Conservation (phyloP, 2,797 vertebrate species). For the Aulostomus chinensis region DNA sequence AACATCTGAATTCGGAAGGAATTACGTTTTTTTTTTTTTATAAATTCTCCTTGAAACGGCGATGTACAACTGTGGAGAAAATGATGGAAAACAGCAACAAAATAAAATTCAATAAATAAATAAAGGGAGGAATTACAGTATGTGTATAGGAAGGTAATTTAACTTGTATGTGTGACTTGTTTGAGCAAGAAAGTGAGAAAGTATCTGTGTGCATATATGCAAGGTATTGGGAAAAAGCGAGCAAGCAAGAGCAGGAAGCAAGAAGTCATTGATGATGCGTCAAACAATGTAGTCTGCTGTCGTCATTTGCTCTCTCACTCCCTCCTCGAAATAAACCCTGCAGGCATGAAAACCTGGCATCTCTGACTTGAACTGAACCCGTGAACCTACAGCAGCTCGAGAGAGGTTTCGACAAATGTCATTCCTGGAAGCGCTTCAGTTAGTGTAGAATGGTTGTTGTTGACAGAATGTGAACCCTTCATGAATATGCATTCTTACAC, state of each 20-base stretch:
- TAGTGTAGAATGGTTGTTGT: constrained; percentile 32
- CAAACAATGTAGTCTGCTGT: too few species aligned
- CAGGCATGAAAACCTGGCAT: constrained; percentile 23
- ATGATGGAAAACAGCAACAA: too few species aligned
- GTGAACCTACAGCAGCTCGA: constrained; percentile 23
- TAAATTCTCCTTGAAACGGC: too few species aligned
- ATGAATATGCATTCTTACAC: constrained; percentile 66
- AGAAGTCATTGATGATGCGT: not conserved
- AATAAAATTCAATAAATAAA: too few species aligned
- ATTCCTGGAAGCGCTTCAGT: constrained; percentile 28
- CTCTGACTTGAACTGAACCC: constrained; percentile 10
- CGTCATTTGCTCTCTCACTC: not conserved
- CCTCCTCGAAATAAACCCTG: constrained; percentile 26
- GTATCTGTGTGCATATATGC: too few species aligned
- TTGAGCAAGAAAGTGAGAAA: not conserved
- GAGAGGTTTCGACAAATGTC: too few species aligned
- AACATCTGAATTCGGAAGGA: too few species aligned
- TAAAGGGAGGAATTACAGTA: too few species aligned
- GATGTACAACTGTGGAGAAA: too few species aligned
- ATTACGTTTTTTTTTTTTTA: too few species aligned
- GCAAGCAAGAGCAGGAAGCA: constrained; percentile 1
- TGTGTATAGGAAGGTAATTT: too few species aligned
- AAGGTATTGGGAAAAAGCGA: not conserved
- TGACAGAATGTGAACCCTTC: constrained; percentile 32
- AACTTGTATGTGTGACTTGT: not conserved